A percentile compares a stretch with the other conserved stretches of the same genome.
Evolutionary conservation across 2,797 vertebrate genomes (phyloP).

Genomic region (Halcyon leucocephala): DNA sequence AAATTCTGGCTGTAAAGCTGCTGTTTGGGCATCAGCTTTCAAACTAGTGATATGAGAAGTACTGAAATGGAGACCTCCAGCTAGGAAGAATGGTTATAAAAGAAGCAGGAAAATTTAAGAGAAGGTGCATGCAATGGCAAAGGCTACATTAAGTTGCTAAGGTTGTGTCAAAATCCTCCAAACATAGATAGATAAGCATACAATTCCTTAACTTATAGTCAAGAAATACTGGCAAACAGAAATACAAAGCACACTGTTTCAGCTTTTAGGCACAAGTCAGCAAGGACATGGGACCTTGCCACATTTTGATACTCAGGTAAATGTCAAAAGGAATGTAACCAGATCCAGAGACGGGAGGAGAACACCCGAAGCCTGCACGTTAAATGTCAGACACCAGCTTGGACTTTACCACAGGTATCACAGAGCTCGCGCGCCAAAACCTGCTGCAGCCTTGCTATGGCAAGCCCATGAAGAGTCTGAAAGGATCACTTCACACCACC

Average conservation of each 20-base stretch:
- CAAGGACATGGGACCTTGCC: background rate
- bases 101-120: background rate
- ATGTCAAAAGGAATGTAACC: slow-evolving; percentile 50
- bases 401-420: background rate
- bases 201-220: background rate
- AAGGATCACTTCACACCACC: background rate
- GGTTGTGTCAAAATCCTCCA: background rate
- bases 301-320: slow-evolving; percentile 38
- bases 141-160: background rate
- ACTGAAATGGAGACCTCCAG: background rate
- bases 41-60: background rate
- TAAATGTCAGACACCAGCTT: slow-evolving; percentile 62
- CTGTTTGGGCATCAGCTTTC: background rate
- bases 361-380: background rate
- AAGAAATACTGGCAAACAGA: background rate
- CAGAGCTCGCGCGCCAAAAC: background rate
- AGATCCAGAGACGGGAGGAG: slow-evolving; percentile 43
- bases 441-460: background rate
- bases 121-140: background rate
- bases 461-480: background rate
- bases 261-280: background rate
- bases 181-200: background rate
- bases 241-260: background rate
- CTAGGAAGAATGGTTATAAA: background rate
- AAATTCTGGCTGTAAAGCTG: background rate